Percentiles rank a stretch among this genome's conserved stretches.
Conservation (phyloP, 1,140 invertebrate genomes). For the Pygmarrhopalites habei region DNA sequence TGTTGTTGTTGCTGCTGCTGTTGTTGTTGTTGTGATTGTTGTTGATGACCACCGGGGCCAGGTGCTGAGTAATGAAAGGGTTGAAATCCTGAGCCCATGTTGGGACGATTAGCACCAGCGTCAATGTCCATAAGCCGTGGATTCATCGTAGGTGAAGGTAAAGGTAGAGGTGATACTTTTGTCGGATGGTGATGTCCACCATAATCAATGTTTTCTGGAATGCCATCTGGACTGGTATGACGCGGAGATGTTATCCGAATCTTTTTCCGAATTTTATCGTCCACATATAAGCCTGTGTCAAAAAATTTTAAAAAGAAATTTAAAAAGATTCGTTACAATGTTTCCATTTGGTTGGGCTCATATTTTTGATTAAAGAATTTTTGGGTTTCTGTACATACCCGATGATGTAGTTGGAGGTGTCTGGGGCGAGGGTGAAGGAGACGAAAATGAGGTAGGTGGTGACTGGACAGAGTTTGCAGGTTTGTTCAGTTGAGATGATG, state of each 20-base stretch:
- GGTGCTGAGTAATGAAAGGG: slow-evolving; percentile 28
- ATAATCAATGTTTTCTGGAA: slow-evolving; percentile 37
- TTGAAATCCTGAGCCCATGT: slow-evolving; percentile 35
- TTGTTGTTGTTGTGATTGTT: slow-evolving; percentile 16
- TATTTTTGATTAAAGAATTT: not conserved
- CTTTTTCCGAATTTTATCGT: slow-evolving; percentile 35
- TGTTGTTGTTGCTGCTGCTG: slow-evolving; percentile 31
- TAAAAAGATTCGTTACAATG: too few species aligned
- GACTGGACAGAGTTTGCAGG: slow-evolving; percentile 38
- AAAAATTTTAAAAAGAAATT: too few species aligned
- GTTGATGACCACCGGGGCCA: slow-evolving; percentile 1
- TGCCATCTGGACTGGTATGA: slow-evolving; percentile 34
- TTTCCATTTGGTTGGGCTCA: too few species aligned
- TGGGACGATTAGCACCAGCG: slow-evolving; percentile 13
- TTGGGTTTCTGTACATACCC: slow-evolving; percentile 11
- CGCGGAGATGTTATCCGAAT: slow-evolving; percentile 32
- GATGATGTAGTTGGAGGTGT: slow-evolving; percentile 34
- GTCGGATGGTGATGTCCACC: slow-evolving; percentile 29
- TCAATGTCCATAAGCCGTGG: slow-evolving; percentile 36
- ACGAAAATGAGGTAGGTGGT: slow-evolving; percentile 40
- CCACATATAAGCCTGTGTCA: slow-evolving; percentile 27
- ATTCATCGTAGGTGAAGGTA: slow-evolving; percentile 35
- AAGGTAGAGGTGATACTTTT: slow-evolving; percentile 31
- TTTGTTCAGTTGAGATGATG: slow-evolving; percentile 31
- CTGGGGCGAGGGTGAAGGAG: slow-evolving; percentile 39